Percentiles rank a stretch among this genome's conserved stretches.
These are phyloP conservation scores for Zosterops japonicus DNA, from an alignment of 2,113 vertebrate species.

Conservation along the genomic window DNA sequence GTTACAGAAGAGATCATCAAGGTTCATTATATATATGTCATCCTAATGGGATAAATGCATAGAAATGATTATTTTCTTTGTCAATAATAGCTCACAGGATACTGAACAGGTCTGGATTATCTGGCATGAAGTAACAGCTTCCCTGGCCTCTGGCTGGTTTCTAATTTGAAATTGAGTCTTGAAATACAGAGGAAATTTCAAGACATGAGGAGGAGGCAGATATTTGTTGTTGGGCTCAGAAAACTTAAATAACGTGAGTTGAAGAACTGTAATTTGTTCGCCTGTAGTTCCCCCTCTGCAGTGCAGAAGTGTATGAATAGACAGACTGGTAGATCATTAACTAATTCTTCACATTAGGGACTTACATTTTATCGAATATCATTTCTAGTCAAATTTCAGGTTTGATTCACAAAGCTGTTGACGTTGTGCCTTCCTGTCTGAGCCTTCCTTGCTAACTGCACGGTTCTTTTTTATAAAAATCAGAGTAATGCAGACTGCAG, in stretches of 20 bases:
- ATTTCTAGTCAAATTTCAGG: background rate
- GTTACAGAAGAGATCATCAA: background rate
- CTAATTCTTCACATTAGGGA: background rate
- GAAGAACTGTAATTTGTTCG: background rate
- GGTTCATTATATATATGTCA: background rate
- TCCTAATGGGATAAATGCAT: background rate
- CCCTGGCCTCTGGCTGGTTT: background rate
- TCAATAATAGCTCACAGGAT: accelerated
- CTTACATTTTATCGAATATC: accelerated
- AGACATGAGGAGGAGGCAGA: background rate
- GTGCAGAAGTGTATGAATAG: background rate
- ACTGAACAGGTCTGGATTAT: background rate
- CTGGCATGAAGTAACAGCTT: background rate
- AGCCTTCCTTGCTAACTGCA: background rate
- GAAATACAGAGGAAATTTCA: background rate
- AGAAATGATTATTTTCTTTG: background rate
- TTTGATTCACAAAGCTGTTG: background rate
- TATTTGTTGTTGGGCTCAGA: background rate
- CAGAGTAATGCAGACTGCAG: accelerated
- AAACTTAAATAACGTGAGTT: background rate
- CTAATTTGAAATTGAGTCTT: background rate
- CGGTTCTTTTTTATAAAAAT: background rate
- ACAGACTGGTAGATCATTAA: background rate
- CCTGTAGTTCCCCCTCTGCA: background rate
- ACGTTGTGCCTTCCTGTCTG: background rate